These are phyloP conservation scores for Atethmia centrago DNA, from an alignment of 2,888 invertebrate genomes.

Conservation along the genomic window DNA sequence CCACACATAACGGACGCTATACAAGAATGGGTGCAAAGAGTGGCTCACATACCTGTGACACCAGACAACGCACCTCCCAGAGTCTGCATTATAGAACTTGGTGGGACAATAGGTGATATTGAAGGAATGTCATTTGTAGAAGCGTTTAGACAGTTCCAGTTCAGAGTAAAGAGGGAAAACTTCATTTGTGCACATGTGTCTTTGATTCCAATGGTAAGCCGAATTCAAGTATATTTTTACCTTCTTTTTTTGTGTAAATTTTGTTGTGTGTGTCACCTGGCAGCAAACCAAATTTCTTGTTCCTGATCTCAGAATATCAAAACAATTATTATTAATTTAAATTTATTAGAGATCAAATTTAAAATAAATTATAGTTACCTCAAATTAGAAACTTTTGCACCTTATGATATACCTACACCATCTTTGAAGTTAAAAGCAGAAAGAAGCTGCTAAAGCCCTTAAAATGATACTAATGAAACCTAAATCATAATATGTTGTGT, in stretches of 20 bases:
- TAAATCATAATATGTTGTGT: background rate
- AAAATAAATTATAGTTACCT: background rate
- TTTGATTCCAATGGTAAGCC: conserved; percentile 95
- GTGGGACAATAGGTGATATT: conserved; percentile 99
- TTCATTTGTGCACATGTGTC: conserved; percentile 99
- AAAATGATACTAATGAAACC: background rate
- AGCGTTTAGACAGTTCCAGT: conserved; percentile 99
- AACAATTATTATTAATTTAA: conserved; percentile 5
- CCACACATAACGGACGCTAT: conserved; percentile 99
- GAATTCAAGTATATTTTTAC: background rate
- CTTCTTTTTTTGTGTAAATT: background rate
- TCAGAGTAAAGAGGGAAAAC: conserved; percentile 97
- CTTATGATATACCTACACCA: background rate
- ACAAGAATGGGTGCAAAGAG: conserved; percentile 99
- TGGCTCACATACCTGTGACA: conserved; percentile 96
- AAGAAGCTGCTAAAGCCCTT: background rate
- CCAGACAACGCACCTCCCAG: conserved; percentile 92
- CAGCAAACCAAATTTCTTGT: background rate
- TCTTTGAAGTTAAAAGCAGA: background rate
- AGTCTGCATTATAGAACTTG: conserved; percentile 97
- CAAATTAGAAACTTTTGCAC: background rate
- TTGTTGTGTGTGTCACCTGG: background rate
- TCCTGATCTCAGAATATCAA: background rate
- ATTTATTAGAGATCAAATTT: too few species aligned
- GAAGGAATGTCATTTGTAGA: conserved; percentile 99